phyloP scores from a whole-genome alignment of 2,888 invertebrate species.

The Pocota personata region DNA sequence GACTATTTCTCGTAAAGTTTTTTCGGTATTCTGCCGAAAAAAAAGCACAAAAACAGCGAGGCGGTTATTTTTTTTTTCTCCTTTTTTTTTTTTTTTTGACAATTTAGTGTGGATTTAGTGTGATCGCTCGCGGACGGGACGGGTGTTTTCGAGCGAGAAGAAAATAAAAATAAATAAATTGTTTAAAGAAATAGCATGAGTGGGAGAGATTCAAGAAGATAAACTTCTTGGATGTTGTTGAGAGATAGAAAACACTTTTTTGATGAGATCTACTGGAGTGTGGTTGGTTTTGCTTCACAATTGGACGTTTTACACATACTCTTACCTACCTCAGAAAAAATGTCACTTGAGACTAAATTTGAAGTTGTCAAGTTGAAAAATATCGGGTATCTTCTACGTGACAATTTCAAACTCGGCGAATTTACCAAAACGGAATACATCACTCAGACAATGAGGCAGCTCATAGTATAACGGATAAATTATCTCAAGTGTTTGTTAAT shows the following conservation, averaged over 20 bases:
- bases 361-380: too few species aligned
- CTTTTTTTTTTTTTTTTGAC: constrained; percentile 44
- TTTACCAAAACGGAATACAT: too few species aligned
- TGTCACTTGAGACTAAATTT: too few species aligned
- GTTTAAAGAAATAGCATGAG: constrained; percentile 26
- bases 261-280: neutral
- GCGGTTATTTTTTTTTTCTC: neutral
- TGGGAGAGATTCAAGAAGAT: neutral
- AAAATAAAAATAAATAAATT: constrained; percentile 60
- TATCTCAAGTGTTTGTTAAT: too few species aligned
- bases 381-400: too few species aligned
- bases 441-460: too few species aligned
- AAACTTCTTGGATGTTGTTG: constrained; percentile 39
- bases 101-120: constrained; percentile 39
- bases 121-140: neutral
- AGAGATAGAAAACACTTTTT: neutral
- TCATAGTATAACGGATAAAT: too few species aligned
- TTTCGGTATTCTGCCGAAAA: constrained; percentile 12
- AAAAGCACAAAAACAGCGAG: constrained; percentile 14
- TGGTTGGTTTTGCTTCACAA: too few species aligned
- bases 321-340: too few species aligned
- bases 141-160: constrained; percentile 22
- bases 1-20: constrained; percentile 45
- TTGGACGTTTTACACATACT: too few species aligned
- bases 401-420: too few species aligned